Base-by-base conservation (phyloP, 2,888 invertebrate genomes). In the Ormyrus nitidulus region DNA sequence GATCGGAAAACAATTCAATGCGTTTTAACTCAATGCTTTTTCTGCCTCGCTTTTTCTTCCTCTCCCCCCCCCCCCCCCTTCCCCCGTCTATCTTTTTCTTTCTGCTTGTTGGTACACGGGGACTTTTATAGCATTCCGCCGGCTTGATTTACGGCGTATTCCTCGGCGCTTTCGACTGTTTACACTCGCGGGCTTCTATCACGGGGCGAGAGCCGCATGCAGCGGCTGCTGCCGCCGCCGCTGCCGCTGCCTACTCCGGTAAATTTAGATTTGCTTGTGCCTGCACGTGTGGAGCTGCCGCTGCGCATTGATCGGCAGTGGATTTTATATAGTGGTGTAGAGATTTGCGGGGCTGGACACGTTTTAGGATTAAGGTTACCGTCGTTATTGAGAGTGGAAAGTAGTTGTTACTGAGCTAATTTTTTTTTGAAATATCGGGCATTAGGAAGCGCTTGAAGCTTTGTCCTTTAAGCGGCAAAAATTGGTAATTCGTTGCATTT, bases 101-200 rank as follows among this genome's bases (percentile, higher is more conserved):
- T 61, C 6, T 56, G 69, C 58, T 59, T 56, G 64, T 48, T 71
- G 19, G 59, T 59, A 46, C 56, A 54, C 13, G 34, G 65, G 56
- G 61, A 59, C 68, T 79, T 73, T 79, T 73, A 73, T 73, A 71
- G 69, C 73, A 73, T 79, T 79, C 62, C 69, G 59, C 34, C 34
- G 19, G 68, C 62, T 69, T 79, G 73, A 79, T 79, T 73, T 73
- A 79, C 62, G 56, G 56, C 56, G 19, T 79, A 77, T 59, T 53
- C 56, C 53, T 10, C 58, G 34, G 53, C 58, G 56, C 66, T 65
- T 53, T 59, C 61, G 54, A 66, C 71, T 68, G 53, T 68, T 78
- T 68, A 61, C 66, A 66, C 65, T 77, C 53, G 8, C 6, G 19
- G 19, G 19, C 48, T 53, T 19, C 53, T 58, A 11, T 58, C 19